Evolutionary conservation across 2,113 vertebrate genomes (phyloP), one percentile per base, ranked within the genome.

Genomic region (Patagioenas fasciata): DNA sequence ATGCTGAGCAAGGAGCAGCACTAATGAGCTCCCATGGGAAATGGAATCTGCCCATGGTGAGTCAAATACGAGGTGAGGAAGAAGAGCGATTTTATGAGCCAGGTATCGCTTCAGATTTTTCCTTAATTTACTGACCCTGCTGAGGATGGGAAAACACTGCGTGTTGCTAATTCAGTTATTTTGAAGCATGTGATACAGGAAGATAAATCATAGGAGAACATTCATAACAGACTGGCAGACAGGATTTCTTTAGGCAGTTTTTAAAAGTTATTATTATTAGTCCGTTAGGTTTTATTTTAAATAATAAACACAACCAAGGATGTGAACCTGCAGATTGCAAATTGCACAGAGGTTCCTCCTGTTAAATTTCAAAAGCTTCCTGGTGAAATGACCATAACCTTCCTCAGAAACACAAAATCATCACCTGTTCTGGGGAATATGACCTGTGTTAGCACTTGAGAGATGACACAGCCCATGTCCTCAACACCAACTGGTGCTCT

Each of bases 11-110:
- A 91, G 92, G 95, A 91, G 85, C 89, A 91, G 14, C 67, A 58
- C 48, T 96, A 97, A 96, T 91, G 82, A 97, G 93, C 38, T 78
- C 94, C 66, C 31, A 0, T 24, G 94, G 93, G 97, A 97, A 85
- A 89, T 54, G 58, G 71, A 28, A 82, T 82, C 38, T 93, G 71
- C 64, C 60, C 2, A 1, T 18, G 50, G 88, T 71, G 72, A 80
- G 91, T 51, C 81, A 81, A 81, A 67, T 44, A 42, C 61, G 57
- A 19, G 62, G 40, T 44, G 69, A 82, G 72, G 75, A 90, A 79
- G 72, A 84, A 58, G 18, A 85, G 28, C 31, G 66, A 47, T 88
- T 81, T 88, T 54, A 56, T 58, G 51, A 96, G 87, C 71, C 40
- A 69, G 80, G 42, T 73, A 73, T 32, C 28, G 23, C 66, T 88